Conservation (phyloP, 92 coral and sea anemone genomes). For the Pocillopora grandis region DNA sequence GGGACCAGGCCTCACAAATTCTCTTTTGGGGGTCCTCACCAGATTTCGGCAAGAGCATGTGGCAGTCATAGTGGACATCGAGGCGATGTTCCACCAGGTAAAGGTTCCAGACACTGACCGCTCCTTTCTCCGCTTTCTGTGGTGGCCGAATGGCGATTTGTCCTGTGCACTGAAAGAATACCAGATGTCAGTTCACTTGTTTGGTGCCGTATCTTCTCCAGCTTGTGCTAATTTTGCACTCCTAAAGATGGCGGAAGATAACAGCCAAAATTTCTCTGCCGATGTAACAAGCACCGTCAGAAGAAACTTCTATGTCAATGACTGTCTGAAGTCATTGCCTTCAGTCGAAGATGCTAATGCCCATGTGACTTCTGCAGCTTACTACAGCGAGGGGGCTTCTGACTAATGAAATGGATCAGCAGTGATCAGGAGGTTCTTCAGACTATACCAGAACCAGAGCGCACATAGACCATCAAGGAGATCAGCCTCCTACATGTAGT, state of each 20-base stretch:
- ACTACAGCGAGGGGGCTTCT: slow-evolving; percentile 41
- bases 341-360: neutral
- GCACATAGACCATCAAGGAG: no score
- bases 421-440: no score
- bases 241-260: slow-evolving; percentile 16
- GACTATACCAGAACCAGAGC: no score
- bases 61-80: slow-evolving; percentile 25
- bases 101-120: slow-evolving; percentile 15
- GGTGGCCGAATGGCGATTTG: slow-evolving; percentile 34
- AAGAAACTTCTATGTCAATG: neutral
- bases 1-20: slow-evolving; percentile 9
- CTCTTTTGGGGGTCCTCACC: slow-evolving; percentile 13
- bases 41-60: slow-evolving; percentile 28
- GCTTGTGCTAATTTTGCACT: neutral
- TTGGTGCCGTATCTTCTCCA: slow-evolving; percentile 27
- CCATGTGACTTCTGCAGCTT: slow-evolving; percentile 7
- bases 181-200: slow-evolving; percentile 25
- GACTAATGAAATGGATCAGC: slow-evolving; percentile 41
- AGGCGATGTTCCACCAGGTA: slow-evolving; percentile 25
- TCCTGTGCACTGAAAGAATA: slow-evolving; percentile 7
- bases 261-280: neutral
- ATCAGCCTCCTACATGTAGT: no score
- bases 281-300: neutral
- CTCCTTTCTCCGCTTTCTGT: slow-evolving; percentile 12
- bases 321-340: neutral